These are phyloP conservation scores for Apodemia mormo DNA, from an alignment of 2,888 invertebrate species.

Conservation along the genomic window DNA sequence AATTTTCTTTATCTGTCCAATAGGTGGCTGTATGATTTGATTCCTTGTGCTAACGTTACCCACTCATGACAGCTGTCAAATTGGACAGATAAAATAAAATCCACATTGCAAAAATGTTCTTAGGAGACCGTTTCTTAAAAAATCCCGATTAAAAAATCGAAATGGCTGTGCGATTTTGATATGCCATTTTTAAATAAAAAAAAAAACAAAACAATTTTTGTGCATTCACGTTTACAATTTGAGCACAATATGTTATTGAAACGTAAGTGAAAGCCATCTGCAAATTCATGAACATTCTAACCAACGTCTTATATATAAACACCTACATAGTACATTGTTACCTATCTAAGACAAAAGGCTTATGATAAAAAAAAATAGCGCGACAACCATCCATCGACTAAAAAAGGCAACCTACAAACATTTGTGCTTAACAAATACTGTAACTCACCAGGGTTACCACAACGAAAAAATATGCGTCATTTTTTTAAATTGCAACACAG, in stretches of 20 bases:
- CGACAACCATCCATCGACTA: slow-evolving; percentile 62
- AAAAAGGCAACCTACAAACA: slow-evolving; percentile 50
- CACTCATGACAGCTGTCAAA: slow-evolving; percentile 45
- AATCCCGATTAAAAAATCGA: slow-evolving; percentile 31
- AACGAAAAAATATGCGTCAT: slow-evolving; percentile 52
- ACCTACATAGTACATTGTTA: slow-evolving; percentile 66
- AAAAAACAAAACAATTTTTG: slow-evolving; percentile 2
- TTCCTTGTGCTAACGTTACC: slow-evolving; percentile 28
- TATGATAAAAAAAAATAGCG: slow-evolving; percentile 54
- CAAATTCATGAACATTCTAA: slow-evolving; percentile 41
- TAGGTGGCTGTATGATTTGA: slow-evolving; percentile 32
- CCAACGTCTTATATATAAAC: slow-evolving; percentile 61
- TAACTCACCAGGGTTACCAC: slow-evolving; percentile 53
- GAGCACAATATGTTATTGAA: slow-evolving; percentile 17
- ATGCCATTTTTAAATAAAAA: slow-evolving; percentile 32
- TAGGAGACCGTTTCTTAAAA: slow-evolving; percentile 53
- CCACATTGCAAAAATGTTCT: slow-evolving; percentile 49
- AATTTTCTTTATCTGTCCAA: slow-evolving; percentile 53
- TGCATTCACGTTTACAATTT: slow-evolving; percentile 22
- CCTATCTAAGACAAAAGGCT: slow-evolving; percentile 76
- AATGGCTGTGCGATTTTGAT: slow-evolving; percentile 34
- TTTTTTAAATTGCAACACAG: slow-evolving; percentile 61
- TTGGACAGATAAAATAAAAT: slow-evolving; percentile 55
- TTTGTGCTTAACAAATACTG: slow-evolving; percentile 70
- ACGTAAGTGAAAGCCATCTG: slow-evolving; percentile 18